phyloP scores from a whole-genome alignment of 1,140 invertebrate species.

The Plodia interpunctella region DNA sequence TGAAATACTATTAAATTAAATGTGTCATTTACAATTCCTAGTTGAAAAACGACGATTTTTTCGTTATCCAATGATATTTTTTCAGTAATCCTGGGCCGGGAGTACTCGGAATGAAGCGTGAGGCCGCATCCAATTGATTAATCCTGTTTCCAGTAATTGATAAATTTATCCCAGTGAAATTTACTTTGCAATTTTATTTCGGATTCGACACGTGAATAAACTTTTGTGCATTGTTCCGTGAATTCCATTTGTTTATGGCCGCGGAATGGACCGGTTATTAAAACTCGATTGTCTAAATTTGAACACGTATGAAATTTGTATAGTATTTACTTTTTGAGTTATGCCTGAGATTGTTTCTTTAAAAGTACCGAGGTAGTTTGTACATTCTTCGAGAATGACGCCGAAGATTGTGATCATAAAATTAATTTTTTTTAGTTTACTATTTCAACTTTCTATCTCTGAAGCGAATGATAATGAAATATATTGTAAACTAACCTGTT shows the following conservation, averaged over 20 bases:
- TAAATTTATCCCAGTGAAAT: conserved; percentile 14
- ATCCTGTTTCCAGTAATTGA: conserved; percentile 17
- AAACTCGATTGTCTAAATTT: conserved; percentile 1
- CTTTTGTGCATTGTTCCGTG: conserved; percentile 5
- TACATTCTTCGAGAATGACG: too few species aligned
- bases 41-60: neutral
- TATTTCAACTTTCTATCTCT: too few species aligned
- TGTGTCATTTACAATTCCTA: too few species aligned
- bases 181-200: conserved; percentile 6
- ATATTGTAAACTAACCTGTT: too few species aligned
- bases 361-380: too few species aligned
- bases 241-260: conserved; percentile 1
- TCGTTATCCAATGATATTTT: conserved; percentile 11
- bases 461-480: too few species aligned
- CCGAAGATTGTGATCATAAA: too few species aligned
- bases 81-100: conserved; percentile 15
- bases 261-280: conserved; percentile 1
- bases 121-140: conserved; percentile 15
- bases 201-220: neutral
- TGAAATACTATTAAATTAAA: too few species aligned
- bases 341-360: too few species aligned
- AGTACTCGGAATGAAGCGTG: conserved; percentile 9
- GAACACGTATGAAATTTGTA: neutral
- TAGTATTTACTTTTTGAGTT: too few species aligned
- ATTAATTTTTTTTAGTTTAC: too few species aligned